A percentile compares a stretch with the other conserved stretches of the same genome.
phyloP scores from a whole-genome alignment of 2,888 invertebrate species.

The Monochamus alternatus region DNA sequence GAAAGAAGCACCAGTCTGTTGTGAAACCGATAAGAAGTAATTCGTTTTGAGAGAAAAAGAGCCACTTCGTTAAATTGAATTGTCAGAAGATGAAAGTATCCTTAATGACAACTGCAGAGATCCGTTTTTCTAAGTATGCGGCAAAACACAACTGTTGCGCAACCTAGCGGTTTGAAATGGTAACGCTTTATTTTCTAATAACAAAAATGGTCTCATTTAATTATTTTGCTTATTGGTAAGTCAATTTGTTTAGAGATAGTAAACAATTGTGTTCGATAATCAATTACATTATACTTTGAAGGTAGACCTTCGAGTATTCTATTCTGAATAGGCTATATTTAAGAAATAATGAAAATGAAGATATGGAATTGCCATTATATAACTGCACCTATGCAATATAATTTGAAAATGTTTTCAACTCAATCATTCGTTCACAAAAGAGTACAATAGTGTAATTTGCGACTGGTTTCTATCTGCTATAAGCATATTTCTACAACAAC shows the following conservation, averaged over 20 bases:
- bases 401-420: no score
- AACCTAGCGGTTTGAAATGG: background rate
- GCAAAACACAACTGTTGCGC: background rate
- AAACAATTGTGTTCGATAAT: background rate
- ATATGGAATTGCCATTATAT: background rate
- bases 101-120: background rate
- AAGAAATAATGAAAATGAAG: background rate
- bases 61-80: background rate
- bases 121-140: background rate
- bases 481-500: no score
- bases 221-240: background rate
- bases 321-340: background rate
- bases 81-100: background rate
- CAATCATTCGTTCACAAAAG: no score
- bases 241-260: background rate
- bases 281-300: background rate
- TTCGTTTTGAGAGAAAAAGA: background rate
- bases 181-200: background rate
- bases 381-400: background rate
- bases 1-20: no score
- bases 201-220: background rate
- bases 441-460: no score
- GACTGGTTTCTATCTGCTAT: no score
- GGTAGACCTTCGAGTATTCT: background rate
- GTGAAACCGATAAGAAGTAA: no score